phyloP scores from a whole-genome alignment of 2,797 vertebrate species.

The Otolemur crassicaudatus region DNA sequence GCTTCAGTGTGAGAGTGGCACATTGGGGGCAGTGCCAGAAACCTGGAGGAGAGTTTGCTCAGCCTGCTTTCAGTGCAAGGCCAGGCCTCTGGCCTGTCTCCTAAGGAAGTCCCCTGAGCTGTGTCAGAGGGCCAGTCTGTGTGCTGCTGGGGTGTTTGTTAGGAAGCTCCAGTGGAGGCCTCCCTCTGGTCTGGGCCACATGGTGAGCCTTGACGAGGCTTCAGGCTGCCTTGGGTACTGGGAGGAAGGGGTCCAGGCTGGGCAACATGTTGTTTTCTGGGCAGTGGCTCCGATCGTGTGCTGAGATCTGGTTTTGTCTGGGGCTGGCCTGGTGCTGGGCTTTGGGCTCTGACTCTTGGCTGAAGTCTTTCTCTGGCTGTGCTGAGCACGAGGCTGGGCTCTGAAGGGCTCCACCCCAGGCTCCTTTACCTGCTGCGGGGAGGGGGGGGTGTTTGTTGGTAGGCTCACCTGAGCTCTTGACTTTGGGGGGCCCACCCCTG shows the following conservation, averaged over 20 bases:
- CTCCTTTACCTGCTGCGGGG: not conserved
- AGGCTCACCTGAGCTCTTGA: not conserved
- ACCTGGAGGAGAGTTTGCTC: not conserved
- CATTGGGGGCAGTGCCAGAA: rapidly evolving
- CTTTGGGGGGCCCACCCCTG: rapidly evolving
- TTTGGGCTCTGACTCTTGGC: not conserved
- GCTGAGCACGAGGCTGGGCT: not conserved
- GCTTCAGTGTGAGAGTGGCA: not conserved
- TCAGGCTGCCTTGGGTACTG: not conserved
- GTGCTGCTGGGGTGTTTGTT: not conserved
- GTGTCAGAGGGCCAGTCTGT: not conserved
- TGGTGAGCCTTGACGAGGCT: not conserved
- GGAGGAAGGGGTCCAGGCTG: not conserved
- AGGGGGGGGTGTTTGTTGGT: not conserved
- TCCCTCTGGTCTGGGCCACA: not conserved
- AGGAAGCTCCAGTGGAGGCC: not conserved
- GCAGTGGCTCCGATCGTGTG: rapidly evolving
- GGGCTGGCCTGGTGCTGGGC: not conserved
- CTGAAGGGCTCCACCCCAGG: not conserved
- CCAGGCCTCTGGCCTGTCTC: not conserved
- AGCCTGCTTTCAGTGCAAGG: no score
- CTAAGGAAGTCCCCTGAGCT: not conserved
- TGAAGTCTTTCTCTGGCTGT: not conserved
- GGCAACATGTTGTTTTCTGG: not conserved
- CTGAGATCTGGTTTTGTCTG: not conserved